phyloP scores from a whole-genome alignment of 1,140 invertebrate genomes.

The Trachymyrmex cornetzi region DNA sequence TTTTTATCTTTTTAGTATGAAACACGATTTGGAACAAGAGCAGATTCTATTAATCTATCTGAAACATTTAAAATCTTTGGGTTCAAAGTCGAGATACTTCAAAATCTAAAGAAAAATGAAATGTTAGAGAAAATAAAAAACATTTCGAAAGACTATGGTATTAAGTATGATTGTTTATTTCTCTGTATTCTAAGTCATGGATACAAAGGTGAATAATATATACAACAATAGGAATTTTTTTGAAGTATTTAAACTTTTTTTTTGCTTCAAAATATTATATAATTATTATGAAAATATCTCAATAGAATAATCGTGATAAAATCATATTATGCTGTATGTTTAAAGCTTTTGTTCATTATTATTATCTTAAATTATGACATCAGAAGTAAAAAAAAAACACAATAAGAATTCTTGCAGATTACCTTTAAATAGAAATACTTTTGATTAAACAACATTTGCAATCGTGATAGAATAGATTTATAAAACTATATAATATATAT shows the following conservation, averaged over 20 bases:
- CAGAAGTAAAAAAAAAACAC: too few relatives aligned
- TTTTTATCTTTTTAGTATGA: conserved; percentile 66
- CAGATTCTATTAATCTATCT: conserved; percentile 61
- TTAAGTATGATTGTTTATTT: conserved; percentile 72
- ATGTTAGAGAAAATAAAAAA: conserved; percentile 59
- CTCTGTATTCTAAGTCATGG: conserved; percentile 79
- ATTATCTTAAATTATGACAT: too few relatives aligned
- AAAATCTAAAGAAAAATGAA: conserved; percentile 61
- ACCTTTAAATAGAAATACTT: too few relatives aligned
- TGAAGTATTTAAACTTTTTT: not conserved
- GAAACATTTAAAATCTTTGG: conserved; percentile 72
- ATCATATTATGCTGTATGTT: too few relatives aligned
- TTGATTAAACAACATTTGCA: too few relatives aligned
- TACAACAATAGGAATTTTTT: not conserved
- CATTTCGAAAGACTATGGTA: conserved; percentile 50
- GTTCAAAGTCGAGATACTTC: conserved; percentile 49
- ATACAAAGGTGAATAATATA: conserved; percentile 63
- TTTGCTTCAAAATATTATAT: not conserved
- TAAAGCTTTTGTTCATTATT: too few relatives aligned
- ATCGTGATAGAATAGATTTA: too few relatives aligned
- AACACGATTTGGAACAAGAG: conserved; percentile 61
- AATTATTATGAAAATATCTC: not conserved
- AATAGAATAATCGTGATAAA: too few relatives aligned
- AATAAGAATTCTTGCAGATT: too few relatives aligned
- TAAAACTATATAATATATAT: too few relatives aligned